These are phyloP conservation scores for Muntiacus muntjak DNA, from an alignment of 2,113 vertebrate species.

Conservation along the genomic window DNA sequence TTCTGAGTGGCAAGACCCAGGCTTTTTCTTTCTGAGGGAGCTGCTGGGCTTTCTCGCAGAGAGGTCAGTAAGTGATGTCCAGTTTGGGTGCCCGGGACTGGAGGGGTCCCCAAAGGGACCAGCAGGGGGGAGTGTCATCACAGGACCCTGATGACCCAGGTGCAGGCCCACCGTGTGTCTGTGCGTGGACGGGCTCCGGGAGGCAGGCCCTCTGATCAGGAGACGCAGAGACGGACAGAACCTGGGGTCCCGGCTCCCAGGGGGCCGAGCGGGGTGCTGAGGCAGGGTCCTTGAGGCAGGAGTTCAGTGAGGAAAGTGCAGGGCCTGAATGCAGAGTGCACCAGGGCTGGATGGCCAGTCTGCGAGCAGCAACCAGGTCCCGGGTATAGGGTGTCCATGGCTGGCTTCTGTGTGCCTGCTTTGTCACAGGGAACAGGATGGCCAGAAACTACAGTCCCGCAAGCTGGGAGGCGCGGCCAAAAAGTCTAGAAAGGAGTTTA, in stretches of 20 bases:
- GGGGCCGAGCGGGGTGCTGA: background rate
- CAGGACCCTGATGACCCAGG: background rate
- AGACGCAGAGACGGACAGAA: background rate
- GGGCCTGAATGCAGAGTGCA: background rate
- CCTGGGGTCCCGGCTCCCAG: background rate
- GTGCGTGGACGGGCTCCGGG: background rate
- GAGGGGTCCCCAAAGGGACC: background rate
- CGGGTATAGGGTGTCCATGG: background rate
- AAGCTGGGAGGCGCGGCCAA: background rate
- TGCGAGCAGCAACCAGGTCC: rapidly evolving
- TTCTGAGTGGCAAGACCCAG: background rate
- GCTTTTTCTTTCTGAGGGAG: background rate
- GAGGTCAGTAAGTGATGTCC: background rate
- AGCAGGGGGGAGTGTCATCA: background rate
- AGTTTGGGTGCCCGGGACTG: too few relatives aligned
- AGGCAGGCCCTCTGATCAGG: background rate
- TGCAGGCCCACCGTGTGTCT: background rate
- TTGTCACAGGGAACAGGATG: background rate
- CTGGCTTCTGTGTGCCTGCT: background rate
- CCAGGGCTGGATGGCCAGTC: background rate
- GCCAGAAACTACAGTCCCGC: background rate
- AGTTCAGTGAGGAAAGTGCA: background rate
- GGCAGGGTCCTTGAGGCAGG: too few relatives aligned
- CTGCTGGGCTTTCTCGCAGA: background rate
- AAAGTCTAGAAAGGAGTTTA: background rate